Base-by-base conservation (phyloP, 2,888 invertebrate species). In the Macrostomum cliftonense region DNA sequence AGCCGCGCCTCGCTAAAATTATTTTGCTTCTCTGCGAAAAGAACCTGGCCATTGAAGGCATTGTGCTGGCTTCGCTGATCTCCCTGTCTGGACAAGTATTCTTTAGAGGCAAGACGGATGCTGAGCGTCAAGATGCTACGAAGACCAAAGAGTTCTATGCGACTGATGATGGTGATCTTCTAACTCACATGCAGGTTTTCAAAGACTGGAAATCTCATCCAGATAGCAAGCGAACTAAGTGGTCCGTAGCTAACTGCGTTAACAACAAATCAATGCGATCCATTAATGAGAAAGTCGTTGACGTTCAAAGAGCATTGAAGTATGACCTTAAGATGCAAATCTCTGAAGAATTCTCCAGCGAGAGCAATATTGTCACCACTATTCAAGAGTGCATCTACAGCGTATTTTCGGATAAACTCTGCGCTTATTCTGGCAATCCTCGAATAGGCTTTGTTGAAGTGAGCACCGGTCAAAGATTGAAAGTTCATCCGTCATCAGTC, bases 181-280 rank as follows among this genome's bases (percentile, higher is more conserved):
- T 45, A 11, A 54, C 53, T 21, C 54, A 37, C 45, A 39, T 53
- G 43, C 49, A 52, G 53, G n/a, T 45, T 14, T 21, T 21, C 37
- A 42, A 53, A 44, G 49, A 39, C 19, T 47, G 47, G 47, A n/a
- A 19, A 16, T n/a, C 43, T 39, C 20, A 19, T n/a, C 39, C 47
- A 17, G 51, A 51, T 46, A 47, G 45, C 42, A 37, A 40, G 4
- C 54, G 50, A 39, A 37, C 51, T 1, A 43, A 47, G 5, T 58
- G 56, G 56, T 57, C 56, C 47, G 46, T 42, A n/a, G 19, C 47
- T 13, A 55, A 58, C 46, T 57, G 47, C 21, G 51, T 58, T 37
- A 58, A 58, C 50, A 54, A 52, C 20, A 55, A 55, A 47, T 51
- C 55, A 2, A 52, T 58, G 50, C 40, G 47, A 28, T 45, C 53